Conservation (phyloP, 2,888 invertebrate species). For the Campoplex capitator region DNA sequence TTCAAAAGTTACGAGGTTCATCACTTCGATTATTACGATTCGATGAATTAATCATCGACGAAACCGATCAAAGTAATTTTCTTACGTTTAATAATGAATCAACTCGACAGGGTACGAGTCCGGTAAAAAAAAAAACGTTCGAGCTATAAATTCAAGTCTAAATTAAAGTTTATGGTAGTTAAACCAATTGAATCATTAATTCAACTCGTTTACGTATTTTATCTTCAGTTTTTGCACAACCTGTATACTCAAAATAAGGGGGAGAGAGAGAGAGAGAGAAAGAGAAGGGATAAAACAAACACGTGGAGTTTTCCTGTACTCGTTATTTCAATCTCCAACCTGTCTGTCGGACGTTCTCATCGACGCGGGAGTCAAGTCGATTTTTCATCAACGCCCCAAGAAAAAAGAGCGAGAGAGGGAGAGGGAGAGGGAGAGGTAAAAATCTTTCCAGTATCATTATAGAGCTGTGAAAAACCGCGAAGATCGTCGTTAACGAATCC, state of each 20-base stretch:
- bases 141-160: too few species aligned
- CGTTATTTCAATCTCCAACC: conserved; percentile 59
- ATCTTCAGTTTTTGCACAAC: background rate
- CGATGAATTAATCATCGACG: too few species aligned
- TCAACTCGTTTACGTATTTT: background rate
- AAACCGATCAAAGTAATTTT: too few species aligned
- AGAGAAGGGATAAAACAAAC: conserved; percentile 44
- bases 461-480: conserved; percentile 54
- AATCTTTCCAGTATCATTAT: conserved; percentile 47
- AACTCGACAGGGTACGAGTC: too few species aligned
- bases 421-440: background rate
- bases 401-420: background rate
- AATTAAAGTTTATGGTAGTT: background rate
- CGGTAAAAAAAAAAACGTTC: too few species aligned
- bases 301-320: conserved; percentile 47
- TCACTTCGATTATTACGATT: too few species aligned
- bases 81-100: too few species aligned
- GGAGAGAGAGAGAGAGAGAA: background rate
- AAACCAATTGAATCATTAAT: background rate
- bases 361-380: conserved; percentile 42
- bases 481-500: conserved; percentile 51
- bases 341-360: conserved; percentile 41
- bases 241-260: background rate
- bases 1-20: too few species aligned
- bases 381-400: conserved; percentile 39